A percentile compares a stretch with the other conserved stretches of the same genome.
Conservation (phyloP, 1,140 invertebrate species). For the Heliconius congener region DNA sequence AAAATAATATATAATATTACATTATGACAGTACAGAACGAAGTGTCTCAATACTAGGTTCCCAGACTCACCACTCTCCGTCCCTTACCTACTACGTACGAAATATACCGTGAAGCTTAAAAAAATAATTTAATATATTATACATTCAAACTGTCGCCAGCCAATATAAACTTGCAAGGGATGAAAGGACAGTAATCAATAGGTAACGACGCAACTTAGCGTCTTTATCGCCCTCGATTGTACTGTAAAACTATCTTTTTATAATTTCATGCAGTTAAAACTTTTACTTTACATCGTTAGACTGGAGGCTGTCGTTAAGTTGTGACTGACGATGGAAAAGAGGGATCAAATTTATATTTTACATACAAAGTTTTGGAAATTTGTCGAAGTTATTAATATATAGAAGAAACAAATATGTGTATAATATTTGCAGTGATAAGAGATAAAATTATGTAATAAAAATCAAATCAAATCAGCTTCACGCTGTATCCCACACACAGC, state of each 20-base stretch:
- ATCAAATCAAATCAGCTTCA: too few relatives aligned
- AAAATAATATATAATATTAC: too few relatives aligned
- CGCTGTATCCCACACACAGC: too few relatives aligned
- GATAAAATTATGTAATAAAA: too few relatives aligned
- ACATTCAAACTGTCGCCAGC: constrained; percentile 7
- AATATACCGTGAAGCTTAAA: not conserved
- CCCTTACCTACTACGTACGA: not conserved
- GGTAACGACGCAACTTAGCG: constrained; percentile 15
- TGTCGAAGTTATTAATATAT: too few relatives aligned
- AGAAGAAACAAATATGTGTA: too few relatives aligned
- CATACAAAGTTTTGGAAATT: too few relatives aligned
- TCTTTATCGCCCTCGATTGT: constrained; percentile 19
- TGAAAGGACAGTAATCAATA: constrained; percentile 14
- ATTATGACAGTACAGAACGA: not conserved
- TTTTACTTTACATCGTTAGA: constrained; percentile 4
- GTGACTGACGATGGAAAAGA: not conserved
- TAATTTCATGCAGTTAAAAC: constrained; percentile 24
- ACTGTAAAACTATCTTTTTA: constrained; percentile 23
- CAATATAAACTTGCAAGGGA: constrained; percentile 8
- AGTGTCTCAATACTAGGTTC: not conserved
- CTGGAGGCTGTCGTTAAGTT: not conserved
- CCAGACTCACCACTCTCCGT: not conserved
- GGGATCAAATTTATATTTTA: not conserved
- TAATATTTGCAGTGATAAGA: too few relatives aligned
- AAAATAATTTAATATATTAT: not conserved